Conservation (phyloP, 2,113 vertebrate species). For the Callorhinus ursinus region DNA sequence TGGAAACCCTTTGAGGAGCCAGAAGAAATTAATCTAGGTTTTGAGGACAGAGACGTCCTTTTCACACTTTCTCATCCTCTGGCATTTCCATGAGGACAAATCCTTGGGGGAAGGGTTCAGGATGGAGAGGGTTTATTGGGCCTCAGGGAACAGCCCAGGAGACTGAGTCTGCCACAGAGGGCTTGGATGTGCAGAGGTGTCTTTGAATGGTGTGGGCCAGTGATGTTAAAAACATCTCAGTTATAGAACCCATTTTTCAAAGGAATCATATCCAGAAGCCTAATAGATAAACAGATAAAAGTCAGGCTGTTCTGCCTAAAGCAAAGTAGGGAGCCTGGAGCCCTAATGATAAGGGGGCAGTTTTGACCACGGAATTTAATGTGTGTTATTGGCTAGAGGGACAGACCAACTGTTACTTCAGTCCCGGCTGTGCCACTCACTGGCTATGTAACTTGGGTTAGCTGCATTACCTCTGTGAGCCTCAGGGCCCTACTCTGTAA, state of each 20-base stretch:
- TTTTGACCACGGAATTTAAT: background rate
- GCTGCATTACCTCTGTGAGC: background rate
- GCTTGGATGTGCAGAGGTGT: background rate
- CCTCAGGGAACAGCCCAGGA: background rate
- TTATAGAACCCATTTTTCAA: background rate
- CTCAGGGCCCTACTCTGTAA: background rate
- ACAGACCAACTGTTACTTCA: background rate
- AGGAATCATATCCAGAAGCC: background rate
- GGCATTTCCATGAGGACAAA: background rate
- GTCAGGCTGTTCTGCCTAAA: background rate
- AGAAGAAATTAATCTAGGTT: background rate
- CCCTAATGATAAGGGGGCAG: background rate
- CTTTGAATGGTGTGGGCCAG: background rate
- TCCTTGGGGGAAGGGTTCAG: background rate
- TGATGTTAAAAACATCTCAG: background rate
- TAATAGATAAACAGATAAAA: background rate
- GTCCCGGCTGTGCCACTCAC: background rate
- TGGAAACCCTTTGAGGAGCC: background rate
- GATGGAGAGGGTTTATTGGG: background rate
- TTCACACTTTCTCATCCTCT: background rate
- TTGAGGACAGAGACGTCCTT: background rate
- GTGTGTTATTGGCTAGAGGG: background rate
- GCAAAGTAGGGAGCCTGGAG: background rate
- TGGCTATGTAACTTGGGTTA: background rate
- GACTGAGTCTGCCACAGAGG: background rate